These are phyloP conservation scores for Synanthedon andrenaeformis DNA, from an alignment of 2,888 invertebrate genomes.

Conservation along the genomic window DNA sequence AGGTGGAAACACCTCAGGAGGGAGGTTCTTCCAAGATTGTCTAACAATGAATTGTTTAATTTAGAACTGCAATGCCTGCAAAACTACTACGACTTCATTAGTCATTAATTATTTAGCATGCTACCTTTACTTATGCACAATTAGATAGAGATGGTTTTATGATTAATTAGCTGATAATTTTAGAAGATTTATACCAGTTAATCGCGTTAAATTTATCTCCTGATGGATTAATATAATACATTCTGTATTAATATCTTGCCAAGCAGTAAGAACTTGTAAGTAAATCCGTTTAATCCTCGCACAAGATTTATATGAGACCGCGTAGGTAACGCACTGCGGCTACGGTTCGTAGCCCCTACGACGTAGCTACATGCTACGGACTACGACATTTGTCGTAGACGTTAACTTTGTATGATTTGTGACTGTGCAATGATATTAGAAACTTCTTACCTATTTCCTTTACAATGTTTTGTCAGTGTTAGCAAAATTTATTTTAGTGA, in stretches of 20 bases:
- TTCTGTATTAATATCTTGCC: conserved; percentile 41
- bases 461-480: too few relatives aligned
- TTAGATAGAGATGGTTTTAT: background rate
- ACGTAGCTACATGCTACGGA: conserved; percentile 14
- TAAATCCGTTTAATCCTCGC: conserved; percentile 46
- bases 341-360: conserved; percentile 22
- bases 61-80: too few relatives aligned
- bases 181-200: background rate
- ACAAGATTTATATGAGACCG: conserved; percentile 49
- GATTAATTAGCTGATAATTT: background rate
- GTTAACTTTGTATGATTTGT: conserved; percentile 28
- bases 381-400: conserved; percentile 28
- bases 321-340: conserved; percentile 51
- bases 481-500: too few relatives aligned
- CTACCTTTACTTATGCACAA: background rate
- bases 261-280: conserved; percentile 49
- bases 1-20: too few relatives aligned
- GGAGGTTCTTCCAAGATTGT: too few relatives aligned
- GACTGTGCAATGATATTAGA: conserved; percentile 8
- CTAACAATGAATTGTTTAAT: too few relatives aligned
- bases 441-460: too few relatives aligned
- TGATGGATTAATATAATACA: conserved; percentile 26
- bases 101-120: background rate
- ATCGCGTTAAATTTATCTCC: background rate
- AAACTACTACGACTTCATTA: background rate